Percentiles rank a stretch among this genome's conserved stretches.
phyloP scores from a whole-genome alignment of 1,140 invertebrate species.

The Ptiloglossa arizonensis region DNA sequence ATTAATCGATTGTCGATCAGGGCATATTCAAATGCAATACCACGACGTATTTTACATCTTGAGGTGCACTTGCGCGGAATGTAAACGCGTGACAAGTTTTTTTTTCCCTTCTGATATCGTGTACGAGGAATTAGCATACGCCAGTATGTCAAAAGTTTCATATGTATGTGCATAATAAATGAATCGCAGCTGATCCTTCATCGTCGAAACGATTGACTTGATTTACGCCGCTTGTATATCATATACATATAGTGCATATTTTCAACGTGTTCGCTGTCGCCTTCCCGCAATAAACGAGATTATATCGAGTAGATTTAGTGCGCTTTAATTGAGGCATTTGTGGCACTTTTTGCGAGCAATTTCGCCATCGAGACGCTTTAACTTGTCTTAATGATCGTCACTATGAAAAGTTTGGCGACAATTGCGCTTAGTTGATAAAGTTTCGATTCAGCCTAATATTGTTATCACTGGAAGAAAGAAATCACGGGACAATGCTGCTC shows the following conservation, averaged over 20 bases:
- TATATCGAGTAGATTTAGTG: conserved; percentile 52
- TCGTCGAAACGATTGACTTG: conserved; percentile 42
- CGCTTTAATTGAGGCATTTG: conserved; percentile 51
- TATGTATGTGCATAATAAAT: conserved; percentile 40
- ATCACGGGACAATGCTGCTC: not conserved
- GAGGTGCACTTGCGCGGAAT: not conserved
- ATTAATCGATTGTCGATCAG: conserved; percentile 3
- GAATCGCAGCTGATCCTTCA: conserved; percentile 46
- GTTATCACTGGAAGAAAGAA: not conserved
- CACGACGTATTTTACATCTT: not conserved
- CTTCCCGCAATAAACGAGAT: conserved; percentile 47
- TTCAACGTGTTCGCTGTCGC: not conserved
- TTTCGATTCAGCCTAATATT: conserved; percentile 16
- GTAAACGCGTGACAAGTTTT: not conserved
- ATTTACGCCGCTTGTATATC: conserved; percentile 36
- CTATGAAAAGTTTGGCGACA: not conserved
- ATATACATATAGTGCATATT: conserved; percentile 7
- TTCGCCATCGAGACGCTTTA: conserved; percentile 25
- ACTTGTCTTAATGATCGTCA: not conserved
- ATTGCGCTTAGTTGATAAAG: conserved; percentile 12
- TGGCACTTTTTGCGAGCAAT: conserved; percentile 15
- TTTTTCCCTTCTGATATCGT: not conserved
- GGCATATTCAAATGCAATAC: not conserved
- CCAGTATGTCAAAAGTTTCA: conserved; percentile 45
- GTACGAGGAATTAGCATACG: conserved; percentile 37